Evolutionary conservation across 1,140 invertebrate genomes (phyloP).

Genomic region (Plodia interpunctella): DNA sequence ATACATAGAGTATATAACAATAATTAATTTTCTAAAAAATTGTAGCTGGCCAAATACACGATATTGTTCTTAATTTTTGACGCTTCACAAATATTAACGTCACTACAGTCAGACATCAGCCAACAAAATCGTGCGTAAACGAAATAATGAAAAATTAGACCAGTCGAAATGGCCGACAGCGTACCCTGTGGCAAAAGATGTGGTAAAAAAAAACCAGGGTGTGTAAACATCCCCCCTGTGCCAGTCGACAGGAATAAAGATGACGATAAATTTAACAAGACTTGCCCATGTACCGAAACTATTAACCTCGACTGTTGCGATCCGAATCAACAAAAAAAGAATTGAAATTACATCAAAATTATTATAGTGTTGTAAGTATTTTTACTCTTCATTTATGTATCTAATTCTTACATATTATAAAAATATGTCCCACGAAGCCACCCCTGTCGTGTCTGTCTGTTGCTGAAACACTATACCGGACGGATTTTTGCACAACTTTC

Average conservation of each 20-base stretch:
- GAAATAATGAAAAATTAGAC: not conserved
- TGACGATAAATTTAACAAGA: not conserved
- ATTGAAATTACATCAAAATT: not conserved
- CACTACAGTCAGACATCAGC: not conserved
- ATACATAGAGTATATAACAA: too few species aligned
- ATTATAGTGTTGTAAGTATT: not conserved
- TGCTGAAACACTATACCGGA: too few species aligned
- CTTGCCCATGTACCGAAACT: slow-evolving; percentile 6
- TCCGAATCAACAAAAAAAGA: not conserved
- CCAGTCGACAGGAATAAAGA: slow-evolving; percentile 9
- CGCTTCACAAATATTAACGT: too few species aligned
- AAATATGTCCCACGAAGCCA: too few species aligned
- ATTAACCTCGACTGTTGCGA: not conserved
- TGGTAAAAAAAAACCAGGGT: slow-evolving; percentile 16
- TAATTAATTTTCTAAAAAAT: too few species aligned
- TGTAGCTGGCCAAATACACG: too few species aligned
- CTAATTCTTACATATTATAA: too few species aligned
- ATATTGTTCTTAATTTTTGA: too few species aligned
- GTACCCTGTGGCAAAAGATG: slow-evolving; percentile 17
- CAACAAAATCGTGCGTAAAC: not conserved
- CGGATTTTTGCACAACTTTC: too few species aligned
- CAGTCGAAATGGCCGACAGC: slow-evolving; percentile 24
- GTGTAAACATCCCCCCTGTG: slow-evolving; percentile 21
- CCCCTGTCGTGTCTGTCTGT: too few species aligned
- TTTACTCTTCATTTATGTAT: not conserved